phyloP scores from a whole-genome alignment of 2,113 vertebrate genomes.

The Nesospiza acunhae region DNA sequence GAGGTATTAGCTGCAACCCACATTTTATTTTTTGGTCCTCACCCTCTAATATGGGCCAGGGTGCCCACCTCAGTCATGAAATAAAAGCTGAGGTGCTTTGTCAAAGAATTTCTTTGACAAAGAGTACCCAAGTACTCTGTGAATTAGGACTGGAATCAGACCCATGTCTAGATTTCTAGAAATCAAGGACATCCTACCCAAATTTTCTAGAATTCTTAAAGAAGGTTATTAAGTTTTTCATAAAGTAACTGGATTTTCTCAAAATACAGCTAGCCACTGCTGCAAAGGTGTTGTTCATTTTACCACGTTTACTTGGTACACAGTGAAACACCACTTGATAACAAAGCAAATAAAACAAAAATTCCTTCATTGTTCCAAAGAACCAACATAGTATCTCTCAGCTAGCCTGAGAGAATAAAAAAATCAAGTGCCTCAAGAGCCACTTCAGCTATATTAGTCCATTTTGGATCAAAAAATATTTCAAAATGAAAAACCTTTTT shows the following conservation, averaged over 20 bases:
- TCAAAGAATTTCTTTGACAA: not conserved
- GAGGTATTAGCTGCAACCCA: not conserved
- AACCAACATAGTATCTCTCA: not conserved
- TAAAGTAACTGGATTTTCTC: not conserved
- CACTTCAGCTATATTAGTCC: not conserved
- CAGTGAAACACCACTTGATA: not conserved
- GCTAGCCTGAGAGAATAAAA: not conserved
- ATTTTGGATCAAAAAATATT: not conserved
- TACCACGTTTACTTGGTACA: not conserved
- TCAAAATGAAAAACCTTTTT: not conserved
- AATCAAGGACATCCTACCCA: not conserved
- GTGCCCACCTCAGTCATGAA: not conserved
- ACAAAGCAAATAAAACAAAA: not conserved
- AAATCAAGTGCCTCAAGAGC: not conserved
- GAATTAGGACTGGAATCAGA: not conserved
- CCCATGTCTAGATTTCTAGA: not conserved
- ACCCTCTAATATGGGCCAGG: fast-evolving
- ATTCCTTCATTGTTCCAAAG: not conserved
- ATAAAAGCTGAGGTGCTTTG: not conserved
- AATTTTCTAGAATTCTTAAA: not conserved
- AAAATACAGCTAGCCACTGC: not conserved
- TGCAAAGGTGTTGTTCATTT: not conserved
- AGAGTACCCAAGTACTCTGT: not conserved
- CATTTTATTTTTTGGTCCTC: not conserved
- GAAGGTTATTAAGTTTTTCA: not conserved